These are phyloP conservation scores for Tringa solitaria DNA, from an alignment of 2,113 vertebrate genomes.

Conservation along the genomic window DNA sequence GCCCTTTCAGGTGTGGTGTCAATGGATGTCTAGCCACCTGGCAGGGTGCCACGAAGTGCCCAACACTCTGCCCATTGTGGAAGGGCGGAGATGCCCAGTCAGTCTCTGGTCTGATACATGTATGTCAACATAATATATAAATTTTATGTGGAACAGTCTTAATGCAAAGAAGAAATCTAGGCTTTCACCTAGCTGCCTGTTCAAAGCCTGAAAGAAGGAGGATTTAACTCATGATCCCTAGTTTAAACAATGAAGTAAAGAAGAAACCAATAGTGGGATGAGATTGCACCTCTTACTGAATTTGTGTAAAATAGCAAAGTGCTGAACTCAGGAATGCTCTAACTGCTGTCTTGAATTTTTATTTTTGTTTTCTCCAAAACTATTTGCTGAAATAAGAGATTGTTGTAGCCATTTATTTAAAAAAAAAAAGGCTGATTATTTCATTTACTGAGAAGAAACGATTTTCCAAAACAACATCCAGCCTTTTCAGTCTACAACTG, in stretches of 20 bases:
- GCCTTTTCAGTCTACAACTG: neutral
- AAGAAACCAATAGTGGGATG: neutral
- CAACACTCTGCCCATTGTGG: neutral
- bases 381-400: constrained; percentile 42
- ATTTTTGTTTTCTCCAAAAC: constrained; percentile 1
- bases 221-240: neutral
- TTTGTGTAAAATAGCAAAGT: neutral
- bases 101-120: neutral
- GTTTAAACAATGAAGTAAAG: neutral
- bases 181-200: neutral
- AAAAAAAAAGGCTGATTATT: neutral
- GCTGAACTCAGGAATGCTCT: neutral
- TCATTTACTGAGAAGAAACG: neutral
- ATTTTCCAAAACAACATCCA: neutral
- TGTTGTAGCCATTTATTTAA: neutral
- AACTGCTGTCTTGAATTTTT: neutral
- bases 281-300: neutral
- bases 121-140: neutral
- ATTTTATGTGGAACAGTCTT: neutral
- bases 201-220: neutral
- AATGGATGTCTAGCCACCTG: neutral
- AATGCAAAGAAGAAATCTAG: neutral
- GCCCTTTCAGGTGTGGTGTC: neutral
- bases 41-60: neutral
- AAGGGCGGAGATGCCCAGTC: neutral